Base-by-base conservation (phyloP, 2,888 invertebrate genomes). In the Hedya salicella region DNA sequence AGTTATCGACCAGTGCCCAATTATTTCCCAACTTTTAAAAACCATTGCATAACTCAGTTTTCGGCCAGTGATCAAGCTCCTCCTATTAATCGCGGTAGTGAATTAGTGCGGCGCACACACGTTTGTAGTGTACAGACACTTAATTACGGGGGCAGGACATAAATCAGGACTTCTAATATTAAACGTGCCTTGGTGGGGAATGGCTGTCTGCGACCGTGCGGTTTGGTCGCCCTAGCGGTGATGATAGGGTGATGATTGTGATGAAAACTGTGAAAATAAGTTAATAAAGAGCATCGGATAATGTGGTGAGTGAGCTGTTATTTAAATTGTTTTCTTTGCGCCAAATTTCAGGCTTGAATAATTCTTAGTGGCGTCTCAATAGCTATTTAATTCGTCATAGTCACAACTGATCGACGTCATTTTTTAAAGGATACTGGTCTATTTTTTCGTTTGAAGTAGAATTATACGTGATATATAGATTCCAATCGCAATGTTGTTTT, bases 161-260 rank as follows among this genome's bases (percentile, higher is more conserved):
- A 92, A 92, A 92, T 93, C 91, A 92, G 89, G 87, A 87, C 89
- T 91, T 92, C 92, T 93, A 93, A 93, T 92, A 93, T 92, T 93
- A 93, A 92, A 92, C 93, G 87, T 89, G 92, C 91, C 91, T 91
- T 90, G 83, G 84, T 83, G 85, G 83, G 86, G 88, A 90, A 91
- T 90, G 90, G 89, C 78, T 75, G 81, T 80, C 82, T 82, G 79
- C 78, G 78, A 78, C 78, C 80, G 75, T 81, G 83, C 81, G 84
- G 85, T 81, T 75, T 80, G 76, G 78, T 73, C 70, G 74, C 77
- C 69, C 74, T 72, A 72, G 73, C 69, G 72, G 71, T 76, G 78
- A 77, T 78, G 78, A 80, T 72, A 75, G 59, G 59, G 21, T 72
- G 76, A 73, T 76, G 75, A 75, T 74, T 39, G 16, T 69, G 71